Evolutionary conservation across 2,113 vertebrate species (phyloP).

Genomic region (Pedionomus torquatus): DNA sequence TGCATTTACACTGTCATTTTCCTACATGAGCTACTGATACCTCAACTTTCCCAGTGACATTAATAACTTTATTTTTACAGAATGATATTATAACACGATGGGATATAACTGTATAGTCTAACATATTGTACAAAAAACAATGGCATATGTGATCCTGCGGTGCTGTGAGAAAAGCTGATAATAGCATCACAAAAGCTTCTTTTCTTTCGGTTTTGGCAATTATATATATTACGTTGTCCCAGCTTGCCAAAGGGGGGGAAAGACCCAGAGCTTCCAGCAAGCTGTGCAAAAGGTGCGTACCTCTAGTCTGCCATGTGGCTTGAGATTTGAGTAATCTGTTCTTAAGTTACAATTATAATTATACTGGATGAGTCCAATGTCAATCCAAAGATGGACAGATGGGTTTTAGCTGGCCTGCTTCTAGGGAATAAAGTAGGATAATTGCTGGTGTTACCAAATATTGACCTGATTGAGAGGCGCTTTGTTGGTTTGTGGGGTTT

Average conservation of each 20-base stretch:
- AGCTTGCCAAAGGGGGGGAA: not conserved
- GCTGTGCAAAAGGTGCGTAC: not conserved
- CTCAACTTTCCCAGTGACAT: not conserved
- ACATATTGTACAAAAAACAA: not conserved
- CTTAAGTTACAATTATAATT: slow-evolving; percentile 66
- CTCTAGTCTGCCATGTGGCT: not conserved
- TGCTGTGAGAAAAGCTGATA: slow-evolving; percentile 43
- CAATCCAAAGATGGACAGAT: slow-evolving; percentile 48
- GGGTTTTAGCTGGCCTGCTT: slow-evolving; percentile 44
- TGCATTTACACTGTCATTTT: not conserved
- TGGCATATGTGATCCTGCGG: not conserved
- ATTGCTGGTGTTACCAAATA: slow-evolving; percentile 38
- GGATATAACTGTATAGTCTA: not conserved
- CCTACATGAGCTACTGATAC: not conserved
- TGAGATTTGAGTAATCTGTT: slow-evolving; percentile 53
- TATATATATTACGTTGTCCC: not conserved
- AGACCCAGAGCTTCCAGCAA: not conserved
- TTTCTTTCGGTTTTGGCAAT: slow-evolving; percentile 34
- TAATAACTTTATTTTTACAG: not conserved
- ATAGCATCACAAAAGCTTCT: slow-evolving; percentile 37
- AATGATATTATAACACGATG: not conserved
- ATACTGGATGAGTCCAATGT: slow-evolving; percentile 20
- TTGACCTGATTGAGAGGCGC: slow-evolving; percentile 13
- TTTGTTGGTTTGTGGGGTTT: not conserved
- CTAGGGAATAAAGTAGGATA: slow-evolving; percentile 40